Base-by-base conservation (phyloP, 2,888 invertebrate genomes). In the Drosophila picticornis region DNA sequence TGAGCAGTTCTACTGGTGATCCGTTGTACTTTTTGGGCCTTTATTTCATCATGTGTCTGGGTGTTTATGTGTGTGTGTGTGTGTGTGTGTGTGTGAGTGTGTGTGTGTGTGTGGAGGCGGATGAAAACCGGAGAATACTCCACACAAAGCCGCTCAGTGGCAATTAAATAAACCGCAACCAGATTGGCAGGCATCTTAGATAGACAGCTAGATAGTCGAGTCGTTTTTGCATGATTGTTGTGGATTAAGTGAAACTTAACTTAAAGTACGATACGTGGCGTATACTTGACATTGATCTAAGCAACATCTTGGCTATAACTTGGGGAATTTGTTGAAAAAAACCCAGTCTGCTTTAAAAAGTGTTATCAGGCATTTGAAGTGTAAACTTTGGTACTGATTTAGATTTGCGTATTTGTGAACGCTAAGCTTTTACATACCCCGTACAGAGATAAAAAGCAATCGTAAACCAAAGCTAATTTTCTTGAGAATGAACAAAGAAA, bases 201-300 rank as follows among this genome's bases (percentile, higher is more conserved):
- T 25, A 52, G 25, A 48, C 16, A 27, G 9, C 19, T 36, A 50
- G n/a, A 50, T 36, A 27, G 27, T 60, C 29, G 19, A 38, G 10
- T 22, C 13, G 29, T 27, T 27, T 48, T n/a, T 36, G 27, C 48
- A 59, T 51, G 36, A 52, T 32, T 29, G 10, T 22, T 43, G 27
- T 25, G 27, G 19, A 31, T 29, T 22, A 43, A 22, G 29, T 57
- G 36, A 38, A 25, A 31, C 50, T 40, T 31, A 27, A 34, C 16
- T 34, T 31, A 32, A 36, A 13, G 3, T 34, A 52, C 40, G 38
- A 4, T 22, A 62, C 51, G 52, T 56, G 58, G 31, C 63, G 67
- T 72, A 61, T 67, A 60, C 53, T 60, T 63, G 43, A 78, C 58
- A 53, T 7, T 7, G 22, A 46, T 27, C 19, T 22, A 10, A 62